These are phyloP conservation scores for Thunnus maccoyii DNA, from an alignment of 2,113 vertebrate species.

Conservation along the genomic window DNA sequence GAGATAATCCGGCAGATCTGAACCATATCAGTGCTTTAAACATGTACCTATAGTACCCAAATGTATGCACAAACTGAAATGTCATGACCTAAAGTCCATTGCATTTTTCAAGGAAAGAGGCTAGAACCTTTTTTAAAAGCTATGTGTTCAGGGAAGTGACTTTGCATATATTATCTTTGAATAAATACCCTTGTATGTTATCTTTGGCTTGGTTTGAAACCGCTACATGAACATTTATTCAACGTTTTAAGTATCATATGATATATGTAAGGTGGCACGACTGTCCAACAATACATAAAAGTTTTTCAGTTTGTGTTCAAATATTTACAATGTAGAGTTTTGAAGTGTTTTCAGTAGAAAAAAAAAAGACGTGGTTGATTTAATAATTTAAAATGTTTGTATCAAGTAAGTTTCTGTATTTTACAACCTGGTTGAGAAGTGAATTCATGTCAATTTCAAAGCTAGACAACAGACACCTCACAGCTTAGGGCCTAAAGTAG, in stretches of 20 bases:
- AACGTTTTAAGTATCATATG: too few relatives aligned
- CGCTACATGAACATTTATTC: background rate
- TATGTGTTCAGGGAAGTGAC: slow-evolving; percentile 52
- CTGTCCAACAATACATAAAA: slow-evolving; percentile 34
- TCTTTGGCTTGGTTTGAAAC: slow-evolving; percentile 49
- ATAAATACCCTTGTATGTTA: slow-evolving; percentile 71
- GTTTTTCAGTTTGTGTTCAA: slow-evolving; percentile 2
- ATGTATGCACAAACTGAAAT: slow-evolving; percentile 34
- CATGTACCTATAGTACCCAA: slow-evolving; percentile 5
- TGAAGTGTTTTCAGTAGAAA: too few relatives aligned
- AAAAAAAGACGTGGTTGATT: too few relatives aligned
- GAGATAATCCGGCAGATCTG: background rate
- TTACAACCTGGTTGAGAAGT: background rate
- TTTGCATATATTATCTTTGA: slow-evolving; percentile 62
- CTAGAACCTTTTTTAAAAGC: slow-evolving; percentile 13
- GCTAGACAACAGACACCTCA: too few relatives aligned
- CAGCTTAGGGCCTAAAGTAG: background rate
- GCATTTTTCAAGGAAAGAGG: slow-evolving; percentile 8
- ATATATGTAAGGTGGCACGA: background rate
- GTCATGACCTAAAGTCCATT: background rate
- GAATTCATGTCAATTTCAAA: background rate
- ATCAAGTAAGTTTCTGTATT: background rate
- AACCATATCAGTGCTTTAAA: slow-evolving; percentile 26
- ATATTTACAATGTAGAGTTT: background rate
- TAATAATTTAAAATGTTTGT: too few relatives aligned